Base-by-base conservation (phyloP, 2,888 invertebrate species). In the Gortyna flavago region DNA sequence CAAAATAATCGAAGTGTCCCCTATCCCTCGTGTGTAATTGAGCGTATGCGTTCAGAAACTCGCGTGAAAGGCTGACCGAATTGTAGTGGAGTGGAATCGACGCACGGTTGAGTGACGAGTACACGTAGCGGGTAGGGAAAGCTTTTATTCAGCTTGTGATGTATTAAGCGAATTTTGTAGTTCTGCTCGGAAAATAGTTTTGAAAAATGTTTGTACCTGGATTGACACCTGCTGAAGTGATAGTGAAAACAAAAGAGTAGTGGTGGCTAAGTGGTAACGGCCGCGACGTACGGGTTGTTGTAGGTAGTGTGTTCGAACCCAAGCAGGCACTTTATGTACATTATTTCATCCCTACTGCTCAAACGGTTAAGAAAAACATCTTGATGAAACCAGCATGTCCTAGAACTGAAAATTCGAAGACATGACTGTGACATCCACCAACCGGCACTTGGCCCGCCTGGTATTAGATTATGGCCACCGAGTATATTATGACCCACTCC, bases 11-110 rank as follows among this genome's bases (percentile, higher is more conserved):
- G 76, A 80, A 69, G 48, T 79, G 65, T 66, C 71, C 61, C 61
- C 67, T 71, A 85, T 75, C 81, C 68, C 77, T 64, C n/a, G 84
- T 69, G 79, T 77, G 78, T 77, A 81, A 84, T 87, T 82, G 78
- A 71, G 68, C 69, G 78, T 77, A 75, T 77, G 72, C 83, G 78
- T 80, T 76, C 77, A 72, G 80, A 71, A 81, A 72, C 69, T 25
- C 35, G 25, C 32, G 59, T 73, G 70, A 81, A 84, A 70, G 66
- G 69, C 25, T 67, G 70, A 68, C 74, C 70, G 81, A 67, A 54
- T 67, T 67, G 78, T 61, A 78, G 32, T 51, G 66, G 44, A 81
- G 69, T 76, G 77, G 80, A 72, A 71, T 73, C 54, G 54, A 73
- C 57, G n/a, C n/a, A n/a, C n/a, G 75, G 75, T 76, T 64, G 70